These are phyloP conservation scores for Graphium colonna DNA, from an alignment of 2,888 invertebrate species.

Conservation along the genomic window DNA sequence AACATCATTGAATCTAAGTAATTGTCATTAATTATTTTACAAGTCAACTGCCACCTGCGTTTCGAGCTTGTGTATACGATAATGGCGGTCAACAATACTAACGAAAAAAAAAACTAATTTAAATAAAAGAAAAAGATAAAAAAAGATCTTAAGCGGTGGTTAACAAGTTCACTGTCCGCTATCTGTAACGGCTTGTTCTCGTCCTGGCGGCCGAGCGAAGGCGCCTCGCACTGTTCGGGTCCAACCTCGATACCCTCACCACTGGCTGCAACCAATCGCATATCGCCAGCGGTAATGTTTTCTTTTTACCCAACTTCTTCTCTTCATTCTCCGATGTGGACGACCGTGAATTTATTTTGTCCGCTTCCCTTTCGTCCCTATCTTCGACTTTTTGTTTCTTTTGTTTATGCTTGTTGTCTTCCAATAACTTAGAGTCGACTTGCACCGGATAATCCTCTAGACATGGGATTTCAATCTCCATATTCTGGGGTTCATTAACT, in stretches of 20 bases:
- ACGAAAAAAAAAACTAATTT: conserved; percentile 19
- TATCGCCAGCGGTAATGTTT: conserved; percentile 48
- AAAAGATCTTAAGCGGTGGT: not conserved
- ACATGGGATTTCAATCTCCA: conserved; percentile 30
- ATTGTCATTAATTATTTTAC: conserved; percentile 15
- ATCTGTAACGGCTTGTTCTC: conserved; percentile 42
- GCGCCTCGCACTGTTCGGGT: conserved; percentile 52
- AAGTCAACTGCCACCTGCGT: conserved; percentile 3
- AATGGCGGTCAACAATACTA: conserved; percentile 11
- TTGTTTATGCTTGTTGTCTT: conserved; percentile 39
- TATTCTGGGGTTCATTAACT: conserved; percentile 22
- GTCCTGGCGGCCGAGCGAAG: conserved; percentile 54
- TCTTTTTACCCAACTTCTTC: conserved; percentile 46
- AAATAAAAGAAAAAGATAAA: conserved; percentile 14
- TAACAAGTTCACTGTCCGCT: conserved; percentile 38
- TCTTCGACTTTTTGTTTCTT: conserved; percentile 29
- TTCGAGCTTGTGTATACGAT: not conserved
- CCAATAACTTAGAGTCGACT: conserved; percentile 43
- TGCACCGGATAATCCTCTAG: conserved; percentile 36
- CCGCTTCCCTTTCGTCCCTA: conserved; percentile 38
- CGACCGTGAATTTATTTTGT: conserved; percentile 30
- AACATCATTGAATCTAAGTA: conserved; percentile 2
- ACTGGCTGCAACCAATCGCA: conserved; percentile 81
- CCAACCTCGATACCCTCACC: conserved; percentile 83
- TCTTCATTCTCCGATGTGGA: conserved; percentile 52